Conservation (phyloP, 2,113 vertebrate species). For the Orcinus orca region DNA sequence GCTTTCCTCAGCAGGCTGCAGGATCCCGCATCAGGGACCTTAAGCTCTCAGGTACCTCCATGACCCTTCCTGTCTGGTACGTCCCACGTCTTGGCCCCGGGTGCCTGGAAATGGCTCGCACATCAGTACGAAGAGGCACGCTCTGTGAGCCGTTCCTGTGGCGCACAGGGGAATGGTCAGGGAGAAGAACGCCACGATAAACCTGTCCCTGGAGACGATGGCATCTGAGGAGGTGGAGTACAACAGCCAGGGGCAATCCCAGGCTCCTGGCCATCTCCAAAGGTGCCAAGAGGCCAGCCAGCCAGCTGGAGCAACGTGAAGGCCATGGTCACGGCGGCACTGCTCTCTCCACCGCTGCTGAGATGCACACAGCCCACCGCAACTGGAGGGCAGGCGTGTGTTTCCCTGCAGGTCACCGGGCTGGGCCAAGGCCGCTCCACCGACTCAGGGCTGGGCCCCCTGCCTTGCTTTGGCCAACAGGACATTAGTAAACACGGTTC, state of each 20-base stretch:
- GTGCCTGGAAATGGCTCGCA: conserved; percentile 86
- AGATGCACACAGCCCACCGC: not conserved
- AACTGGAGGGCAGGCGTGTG: not conserved
- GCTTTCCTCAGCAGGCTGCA: conserved; percentile 85
- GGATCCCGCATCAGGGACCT: conserved; percentile 88
- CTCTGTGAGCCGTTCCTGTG: conserved; percentile 84
- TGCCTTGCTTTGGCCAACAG: not conserved
- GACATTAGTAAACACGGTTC: not conserved
- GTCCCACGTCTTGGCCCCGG: conserved; percentile 86
- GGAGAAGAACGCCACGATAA: conserved; percentile 87
- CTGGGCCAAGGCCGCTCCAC: not conserved
- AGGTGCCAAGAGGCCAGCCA: not conserved
- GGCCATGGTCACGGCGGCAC: rapidly evolving
- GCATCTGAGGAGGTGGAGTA: conserved; percentile 84
- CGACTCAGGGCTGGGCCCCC: not conserved
- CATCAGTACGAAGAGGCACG: conserved; percentile 86
- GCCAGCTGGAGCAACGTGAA: too few relatives aligned
- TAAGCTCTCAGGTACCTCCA: conserved; percentile 85
- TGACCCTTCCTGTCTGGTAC: conserved; percentile 77
- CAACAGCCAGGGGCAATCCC: conserved; percentile 86
- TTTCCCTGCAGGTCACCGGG: not conserved
- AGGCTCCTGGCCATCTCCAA: conserved; percentile 85
- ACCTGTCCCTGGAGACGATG: conserved; percentile 87
- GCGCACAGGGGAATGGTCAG: conserved; percentile 48
- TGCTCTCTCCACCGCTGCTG: not conserved